Base-by-base conservation (phyloP, 2,797 vertebrate genomes). In the Rhynchotus rufescens region DNA sequence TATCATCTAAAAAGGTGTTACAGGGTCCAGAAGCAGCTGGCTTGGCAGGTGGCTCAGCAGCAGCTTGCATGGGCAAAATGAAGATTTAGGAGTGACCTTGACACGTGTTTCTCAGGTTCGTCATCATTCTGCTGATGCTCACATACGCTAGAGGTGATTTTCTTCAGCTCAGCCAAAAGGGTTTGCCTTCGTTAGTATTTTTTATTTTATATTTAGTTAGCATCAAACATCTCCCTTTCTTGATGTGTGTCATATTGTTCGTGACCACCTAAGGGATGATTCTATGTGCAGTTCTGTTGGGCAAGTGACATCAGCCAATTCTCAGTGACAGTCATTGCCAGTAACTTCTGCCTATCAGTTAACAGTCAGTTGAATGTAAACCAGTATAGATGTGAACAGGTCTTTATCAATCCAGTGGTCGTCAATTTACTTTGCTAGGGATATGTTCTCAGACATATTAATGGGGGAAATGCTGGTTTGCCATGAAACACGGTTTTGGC, bases 41-140 rank as follows among this genome's bases (percentile, higher is more conserved):
- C 26, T 91, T 85, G 74, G 66, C 88, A 94, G 90, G 90, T 93
- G 90, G 90, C 40, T 91, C 91, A 77, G 44, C 79, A 90, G 49
- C 62, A 92, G 84, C 90, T 94, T 76, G 92, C 62, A 54, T 12
- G 21, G 83, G 32, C 51, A 89, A 80, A 86, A 74, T 25, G 64
- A 78, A 83, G 51, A 79, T 85, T 80, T 85, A 89, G 62, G 54
- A 94, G 64, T 0, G 52, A 92, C 88, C 81, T 85, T 93, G 91
- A 57, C 69, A 49, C 1, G 0, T 83, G 44, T 66, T 93, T 82
- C 56, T 84, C 2, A 0, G 62, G 15, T 36, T 36, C 36, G 10
- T 36, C 36, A 36, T 36, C 36, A 36, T 36, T 36, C 45, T 95
- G 47, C 19, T 72, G 21, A 10, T 73, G 14, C 54, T 95, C 38